A percentile compares a stretch with the other conserved stretches of the same genome.
Evolutionary conservation across 2,888 invertebrate genomes (phyloP).

Genomic region (Cyrtodaria siliqua): DNA sequence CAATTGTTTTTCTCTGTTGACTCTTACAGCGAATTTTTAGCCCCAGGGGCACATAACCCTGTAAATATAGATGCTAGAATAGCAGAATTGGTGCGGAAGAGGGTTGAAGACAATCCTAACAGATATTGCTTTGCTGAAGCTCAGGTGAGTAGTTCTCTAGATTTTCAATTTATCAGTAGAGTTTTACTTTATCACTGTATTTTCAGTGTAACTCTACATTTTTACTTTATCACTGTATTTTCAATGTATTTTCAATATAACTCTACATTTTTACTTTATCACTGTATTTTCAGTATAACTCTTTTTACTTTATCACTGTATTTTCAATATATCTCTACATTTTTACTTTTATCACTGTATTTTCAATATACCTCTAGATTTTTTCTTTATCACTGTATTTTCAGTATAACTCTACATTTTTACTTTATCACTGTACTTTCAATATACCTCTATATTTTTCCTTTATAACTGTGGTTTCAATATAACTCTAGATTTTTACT

Average conservation of each 20-base stretch:
- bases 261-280: not conserved
- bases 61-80: constrained; percentile 98
- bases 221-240: not conserved
- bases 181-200: not conserved
- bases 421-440: not conserved
- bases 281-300: too few relatives aligned
- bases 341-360: not conserved
- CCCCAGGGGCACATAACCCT: constrained; percentile 97
- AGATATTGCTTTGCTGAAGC: constrained; percentile 94
- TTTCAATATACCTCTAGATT: not conserved
- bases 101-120: constrained; percentile 82
- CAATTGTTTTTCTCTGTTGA: too few relatives aligned
- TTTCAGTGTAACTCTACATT: not conserved
- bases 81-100: constrained; percentile 88
- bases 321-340: not conserved
- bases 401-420: not conserved
- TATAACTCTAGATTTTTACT: not conserved
- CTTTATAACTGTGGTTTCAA: not conserved
- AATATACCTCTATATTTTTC: not conserved
- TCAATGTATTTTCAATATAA: not conserved
- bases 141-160: constrained; percentile 90
- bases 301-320: too few relatives aligned
- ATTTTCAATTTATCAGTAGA: not conserved
- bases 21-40: constrained; percentile 92
- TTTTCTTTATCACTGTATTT: not conserved